Base-by-base conservation (phyloP, 2,113 vertebrate genomes). In the Holacanthus passer region DNA sequence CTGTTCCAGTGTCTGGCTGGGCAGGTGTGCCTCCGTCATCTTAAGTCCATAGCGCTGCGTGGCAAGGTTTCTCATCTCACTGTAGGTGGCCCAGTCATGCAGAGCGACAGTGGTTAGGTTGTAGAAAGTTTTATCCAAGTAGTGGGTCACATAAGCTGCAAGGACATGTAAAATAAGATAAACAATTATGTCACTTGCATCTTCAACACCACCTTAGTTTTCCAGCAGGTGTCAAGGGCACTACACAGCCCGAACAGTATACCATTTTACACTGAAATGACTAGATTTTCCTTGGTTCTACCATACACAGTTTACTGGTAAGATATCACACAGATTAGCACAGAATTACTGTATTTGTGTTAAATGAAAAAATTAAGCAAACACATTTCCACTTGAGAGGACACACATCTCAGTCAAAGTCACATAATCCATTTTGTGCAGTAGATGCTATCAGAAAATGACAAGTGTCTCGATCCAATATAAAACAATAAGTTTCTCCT, bases 1-100 rank as follows among this genome's bases (percentile, higher is more conserved):
- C 97, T 99, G 98, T 85, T 99, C 98, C 90, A 99, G 94, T 10
- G 98, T 99, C 93, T 99, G 98, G 90, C 98, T 99, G 32, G 98
- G 98, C 79, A 99, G 97, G 84, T 99, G 97, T 6, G 98, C 97
- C 91, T 99, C 98, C 0, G 98, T 99, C 98, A 99, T 99, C 0
- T 91, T 94, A 16, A 99, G 95, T 22, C 97, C 97, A 6, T 99
- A 99, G 67, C 97, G 98, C 52, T 99, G 98, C 0, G 96, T 98
- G 31, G 98, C 98, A 9, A 99, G 92, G 89, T 99, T 99, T 71
- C 98, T 97, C 98, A 99, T 99, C 93, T 99, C 98, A 29, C 98
- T 99, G 87, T 99, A 99, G 12, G 98, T 99, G 88, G 98, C 98
- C 98, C 98, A 99, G 91, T 99, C 98, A 13, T 99, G 98, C 73